Conservation (phyloP, 1,140 invertebrate species). For the Venturia canescens region DNA sequence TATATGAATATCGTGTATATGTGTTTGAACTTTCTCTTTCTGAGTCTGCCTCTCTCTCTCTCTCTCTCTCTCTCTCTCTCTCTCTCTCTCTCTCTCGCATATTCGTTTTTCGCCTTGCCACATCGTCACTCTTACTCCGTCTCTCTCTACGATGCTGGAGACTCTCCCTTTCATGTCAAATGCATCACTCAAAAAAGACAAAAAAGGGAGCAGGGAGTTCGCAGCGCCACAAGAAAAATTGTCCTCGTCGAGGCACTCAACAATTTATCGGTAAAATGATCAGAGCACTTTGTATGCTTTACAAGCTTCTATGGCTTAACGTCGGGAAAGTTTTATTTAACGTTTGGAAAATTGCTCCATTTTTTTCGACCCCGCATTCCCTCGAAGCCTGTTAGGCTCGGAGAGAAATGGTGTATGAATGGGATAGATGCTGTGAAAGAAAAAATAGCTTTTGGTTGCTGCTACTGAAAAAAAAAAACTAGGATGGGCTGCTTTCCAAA, state of each 20-base stretch:
- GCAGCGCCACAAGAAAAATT: conserved; percentile 24
- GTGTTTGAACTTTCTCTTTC: conserved; percentile 52
- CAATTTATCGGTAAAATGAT: conserved; percentile 35
- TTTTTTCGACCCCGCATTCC: not conserved
- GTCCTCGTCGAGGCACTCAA: conserved; percentile 8
- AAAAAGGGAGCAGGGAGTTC: not conserved
- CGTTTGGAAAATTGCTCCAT: conserved; percentile 27
- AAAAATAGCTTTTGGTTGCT: not conserved
- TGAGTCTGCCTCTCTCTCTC: not conserved
- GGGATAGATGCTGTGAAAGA: not conserved
- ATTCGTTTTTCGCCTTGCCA: conserved; percentile 15
- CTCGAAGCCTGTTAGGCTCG: not conserved
- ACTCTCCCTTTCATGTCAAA: conserved; percentile 31
- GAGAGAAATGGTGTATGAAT: not conserved
- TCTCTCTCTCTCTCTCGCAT: conserved; percentile 44
- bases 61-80: conserved; percentile 52
- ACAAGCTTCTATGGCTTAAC: conserved; percentile 22
- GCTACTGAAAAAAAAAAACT: not conserved
- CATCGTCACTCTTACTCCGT: conserved; percentile 29
- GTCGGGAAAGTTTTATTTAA: conserved; percentile 31
- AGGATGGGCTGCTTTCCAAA: no score
- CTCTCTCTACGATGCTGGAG: not conserved
- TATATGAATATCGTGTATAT: conserved; percentile 42
- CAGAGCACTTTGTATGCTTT: conserved; percentile 36
- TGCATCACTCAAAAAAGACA: conserved; percentile 35